phyloP scores from a whole-genome alignment of 2,797 vertebrate genomes.

The Erpetoichthys calabaricus region DNA sequence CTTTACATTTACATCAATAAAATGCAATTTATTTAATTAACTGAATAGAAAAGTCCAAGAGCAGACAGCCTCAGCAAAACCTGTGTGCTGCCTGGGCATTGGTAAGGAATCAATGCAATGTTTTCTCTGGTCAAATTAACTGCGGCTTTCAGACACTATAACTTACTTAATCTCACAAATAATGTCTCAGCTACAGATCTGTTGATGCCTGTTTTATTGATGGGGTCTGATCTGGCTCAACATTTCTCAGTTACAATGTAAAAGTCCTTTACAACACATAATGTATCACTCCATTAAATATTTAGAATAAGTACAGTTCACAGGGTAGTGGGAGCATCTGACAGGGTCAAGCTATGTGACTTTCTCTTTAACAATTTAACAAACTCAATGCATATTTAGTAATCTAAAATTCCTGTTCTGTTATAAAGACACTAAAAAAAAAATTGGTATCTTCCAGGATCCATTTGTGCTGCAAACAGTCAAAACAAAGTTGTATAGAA shows the following conservation, averaged over 20 bases:
- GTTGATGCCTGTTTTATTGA: not conserved
- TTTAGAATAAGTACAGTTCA: constrained; percentile 13
- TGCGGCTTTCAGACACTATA: not conserved
- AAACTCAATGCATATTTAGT: constrained; percentile 9
- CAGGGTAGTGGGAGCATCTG: not conserved
- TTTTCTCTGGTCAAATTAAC: not conserved
- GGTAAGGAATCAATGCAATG: not conserved
- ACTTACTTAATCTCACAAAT: not conserved
- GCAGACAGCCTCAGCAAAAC: not conserved
- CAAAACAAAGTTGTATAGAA: too few relatives aligned
- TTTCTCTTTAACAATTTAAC: constrained; percentile 30
- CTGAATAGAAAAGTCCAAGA: not conserved
- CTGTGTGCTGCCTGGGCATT: not conserved
- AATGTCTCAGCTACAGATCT: not conserved
- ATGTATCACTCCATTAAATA: constrained; percentile 21
- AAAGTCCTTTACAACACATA: not conserved
- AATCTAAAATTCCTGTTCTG: too few relatives aligned
- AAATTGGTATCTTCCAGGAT: too few relatives aligned
- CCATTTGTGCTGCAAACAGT: too few relatives aligned
- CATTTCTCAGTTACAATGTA: not conserved
- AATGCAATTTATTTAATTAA: constrained; percentile 1
- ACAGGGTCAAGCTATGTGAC: constrained; percentile 3
- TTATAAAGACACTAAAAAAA: too few relatives aligned
- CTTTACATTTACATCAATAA: not conserved
- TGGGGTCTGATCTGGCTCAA: not conserved